These are phyloP conservation scores for Yponomeuta cagnagella DNA, from an alignment of 2,888 invertebrate species.

Conservation along the genomic window DNA sequence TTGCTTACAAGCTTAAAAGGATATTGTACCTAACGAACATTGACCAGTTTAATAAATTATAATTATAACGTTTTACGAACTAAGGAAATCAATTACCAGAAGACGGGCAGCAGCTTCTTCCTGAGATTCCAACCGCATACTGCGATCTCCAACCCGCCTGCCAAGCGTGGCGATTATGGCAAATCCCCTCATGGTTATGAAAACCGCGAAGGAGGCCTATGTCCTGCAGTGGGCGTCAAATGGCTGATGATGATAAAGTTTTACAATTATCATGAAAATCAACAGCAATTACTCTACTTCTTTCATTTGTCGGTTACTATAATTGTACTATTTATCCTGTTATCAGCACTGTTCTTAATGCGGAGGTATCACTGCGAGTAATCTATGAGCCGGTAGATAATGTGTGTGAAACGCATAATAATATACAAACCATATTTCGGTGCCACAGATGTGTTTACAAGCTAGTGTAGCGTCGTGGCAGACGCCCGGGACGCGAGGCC, in stretches of 20 bases:
- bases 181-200: too few species aligned
- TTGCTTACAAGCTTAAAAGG: background rate
- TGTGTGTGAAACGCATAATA: slow-evolving; percentile 1
- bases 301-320: background rate
- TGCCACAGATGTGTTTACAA: slow-evolving; percentile 53
- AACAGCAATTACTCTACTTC: background rate
- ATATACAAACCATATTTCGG: slow-evolving; percentile 42
- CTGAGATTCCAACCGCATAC: too few species aligned
- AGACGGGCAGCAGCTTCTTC: too few species aligned
- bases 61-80: too few species aligned
- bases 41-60: background rate
- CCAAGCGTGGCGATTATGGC: too few species aligned
- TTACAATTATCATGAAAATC: background rate
- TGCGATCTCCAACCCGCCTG: too few species aligned
- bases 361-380: background rate
- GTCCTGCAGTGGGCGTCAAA: too few species aligned
- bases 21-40: background rate
- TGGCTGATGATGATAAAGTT: too few species aligned
- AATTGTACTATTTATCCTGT: background rate
- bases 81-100: too few species aligned
- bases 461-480: slow-evolving; percentile 27
- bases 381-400: slow-evolving; percentile 1
- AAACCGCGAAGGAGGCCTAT: too few species aligned
- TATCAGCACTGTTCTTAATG: background rate
- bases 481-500: slow-evolving; percentile 59